Percentiles rank a stretch among this genome's conserved stretches.
phyloP scores from a whole-genome alignment of 2,797 vertebrate species.

The Cirrhinus molitorella region DNA sequence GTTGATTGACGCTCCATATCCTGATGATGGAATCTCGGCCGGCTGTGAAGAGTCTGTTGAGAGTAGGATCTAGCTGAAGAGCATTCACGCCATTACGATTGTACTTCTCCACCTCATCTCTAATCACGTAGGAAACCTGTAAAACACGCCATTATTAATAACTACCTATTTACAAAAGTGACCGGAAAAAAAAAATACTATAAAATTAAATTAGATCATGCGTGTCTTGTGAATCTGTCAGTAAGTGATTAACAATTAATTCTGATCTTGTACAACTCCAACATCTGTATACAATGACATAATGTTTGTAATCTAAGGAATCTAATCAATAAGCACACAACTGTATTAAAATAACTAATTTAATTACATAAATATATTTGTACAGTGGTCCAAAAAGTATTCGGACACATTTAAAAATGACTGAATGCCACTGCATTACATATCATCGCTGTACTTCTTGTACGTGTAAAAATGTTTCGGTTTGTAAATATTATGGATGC shows the following conservation, averaged over 20 bases:
- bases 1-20: conserved; percentile 99
- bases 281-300: neutral
- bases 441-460: neutral
- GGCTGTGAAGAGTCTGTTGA: conserved; percentile 97
- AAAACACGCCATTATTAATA: conserved; percentile 15
- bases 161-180: too few species aligned
- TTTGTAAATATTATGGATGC: neutral
- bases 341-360: neutral
- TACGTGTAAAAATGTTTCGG: neutral
- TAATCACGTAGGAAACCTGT: conserved; percentile 98
- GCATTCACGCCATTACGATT: conserved; percentile 98
- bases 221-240: neutral
- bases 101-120: conserved; percentile 98
- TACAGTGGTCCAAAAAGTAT: neutral
- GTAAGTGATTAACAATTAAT: neutral
- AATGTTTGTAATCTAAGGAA: neutral
- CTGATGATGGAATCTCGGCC: conserved; percentile 97
- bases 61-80: conserved; percentile 92
- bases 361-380: neutral
- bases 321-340: neutral
- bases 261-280: neutral
- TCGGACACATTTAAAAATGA: neutral
- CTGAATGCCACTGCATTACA: neutral
- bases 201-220: too few species aligned
- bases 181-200: too few species aligned